Evolutionary conservation across 64 coral and sea anemone species (phyloP), one percentile per base, ranked within the genome.

Genomic region (Montipora capricornis): DNA sequence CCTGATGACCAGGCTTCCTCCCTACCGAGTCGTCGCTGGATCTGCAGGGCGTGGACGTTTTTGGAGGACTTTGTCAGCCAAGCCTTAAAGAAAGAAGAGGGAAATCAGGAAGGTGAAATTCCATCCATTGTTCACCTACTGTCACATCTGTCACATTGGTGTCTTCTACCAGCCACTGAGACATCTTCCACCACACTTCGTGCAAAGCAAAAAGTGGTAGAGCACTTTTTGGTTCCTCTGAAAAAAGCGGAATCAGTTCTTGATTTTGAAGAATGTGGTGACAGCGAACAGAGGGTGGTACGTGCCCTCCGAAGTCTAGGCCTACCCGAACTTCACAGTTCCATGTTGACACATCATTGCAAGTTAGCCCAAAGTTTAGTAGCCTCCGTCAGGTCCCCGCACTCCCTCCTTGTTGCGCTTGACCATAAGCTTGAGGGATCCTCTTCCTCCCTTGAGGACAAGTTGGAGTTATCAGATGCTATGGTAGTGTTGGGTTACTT

Each of bases 31-130:
- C n/a, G 20, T 13, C n/a, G 13, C 1, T 93, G 92, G 92, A 37
- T 93, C 8, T 57, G 5, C 5, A 67, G 51, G n/a, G 92, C 88
- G 2, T 93, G 92, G 92, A 45, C 15, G n/a, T 88, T 93, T 37
- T 50, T 93, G 16, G 9, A 12, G 24, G 67, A 81, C 9, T 29
- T 47, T 76, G 44, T 29, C 2, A 51, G 5, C 3, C 2, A 48
- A 20, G 44, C 16, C 6, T 3, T 24, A 13, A 86, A 51, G 62
- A 24, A 50, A 24, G 19, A 29, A n/a, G 66, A 71, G 8, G 44
- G 0, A 16, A 58, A 14, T 3, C 2, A 44, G 13, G 22, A 76
- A 19, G 1, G 3, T 2, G 76, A 78, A 44, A 44, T 12, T 19
- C 3, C 47, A 73, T 19, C 59, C 16, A 61, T 80, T 46, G 5